Conservation (phyloP, 2,888 invertebrate genomes). For the Schizaphis graminum region DNA sequence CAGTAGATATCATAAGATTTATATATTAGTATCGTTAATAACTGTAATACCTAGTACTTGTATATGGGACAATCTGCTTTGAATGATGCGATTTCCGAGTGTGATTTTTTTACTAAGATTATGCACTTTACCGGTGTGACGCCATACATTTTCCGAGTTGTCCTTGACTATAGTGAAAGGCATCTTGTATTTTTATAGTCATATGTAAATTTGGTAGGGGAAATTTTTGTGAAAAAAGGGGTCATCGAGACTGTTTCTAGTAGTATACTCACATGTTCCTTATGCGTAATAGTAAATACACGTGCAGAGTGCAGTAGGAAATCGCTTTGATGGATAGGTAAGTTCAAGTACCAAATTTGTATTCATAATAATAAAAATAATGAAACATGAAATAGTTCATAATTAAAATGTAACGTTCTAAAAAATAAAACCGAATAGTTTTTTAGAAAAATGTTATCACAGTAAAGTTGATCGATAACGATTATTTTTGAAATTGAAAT, state of each 20-base stretch:
- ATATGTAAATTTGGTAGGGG: constrained; percentile 48
- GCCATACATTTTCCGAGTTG: constrained; percentile 63
- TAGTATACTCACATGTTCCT: constrained; percentile 44
- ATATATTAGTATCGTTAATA: neutral
- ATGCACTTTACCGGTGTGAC: constrained; percentile 48
- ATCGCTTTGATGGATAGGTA: constrained; percentile 59
- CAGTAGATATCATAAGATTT: neutral
- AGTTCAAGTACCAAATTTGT: constrained; percentile 7
- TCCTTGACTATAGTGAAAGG: constrained; percentile 65
- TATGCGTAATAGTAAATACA: constrained; percentile 49
- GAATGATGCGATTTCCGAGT: constrained; percentile 28
- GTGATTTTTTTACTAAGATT: constrained; percentile 22
- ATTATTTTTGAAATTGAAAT: neutral
- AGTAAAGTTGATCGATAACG: neutral
- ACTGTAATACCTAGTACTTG: neutral
- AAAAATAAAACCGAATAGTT: neutral
- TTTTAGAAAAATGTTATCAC: neutral
- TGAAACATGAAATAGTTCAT: neutral
- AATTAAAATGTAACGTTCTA: neutral
- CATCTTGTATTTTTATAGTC: constrained; percentile 34
- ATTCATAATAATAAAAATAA: neutral
- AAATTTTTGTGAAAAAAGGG: constrained; percentile 61
- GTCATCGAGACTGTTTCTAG: constrained; percentile 60
- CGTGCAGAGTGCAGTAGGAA: constrained; percentile 13
- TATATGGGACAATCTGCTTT: constrained; percentile 4